These are phyloP conservation scores for Drosophila falleni DNA, from an alignment of 2,888 invertebrate genomes.

Conservation along the genomic window DNA sequence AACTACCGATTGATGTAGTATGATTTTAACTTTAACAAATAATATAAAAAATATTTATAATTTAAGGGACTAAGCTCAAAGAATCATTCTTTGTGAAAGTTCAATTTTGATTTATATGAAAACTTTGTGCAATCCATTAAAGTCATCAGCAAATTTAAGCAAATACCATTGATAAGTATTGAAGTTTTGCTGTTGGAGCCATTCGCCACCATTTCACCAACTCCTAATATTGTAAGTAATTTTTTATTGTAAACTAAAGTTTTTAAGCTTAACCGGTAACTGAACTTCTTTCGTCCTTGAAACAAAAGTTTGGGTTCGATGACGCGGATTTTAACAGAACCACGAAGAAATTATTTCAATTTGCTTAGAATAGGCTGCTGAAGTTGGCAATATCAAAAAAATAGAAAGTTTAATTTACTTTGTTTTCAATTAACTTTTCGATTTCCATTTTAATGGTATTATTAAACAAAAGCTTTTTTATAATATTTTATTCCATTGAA, in stretches of 20 bases:
- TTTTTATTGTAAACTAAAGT: too few relatives aligned
- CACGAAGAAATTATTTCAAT: background rate
- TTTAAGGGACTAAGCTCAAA: conserved; percentile 2
- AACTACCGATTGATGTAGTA: conserved; percentile 49
- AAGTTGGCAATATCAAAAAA: background rate
- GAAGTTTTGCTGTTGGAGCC: background rate
- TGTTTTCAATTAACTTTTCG: background rate
- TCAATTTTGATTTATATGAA: background rate
- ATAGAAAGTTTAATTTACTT: background rate
- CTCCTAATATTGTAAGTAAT: background rate
- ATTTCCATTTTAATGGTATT: too few relatives aligned
- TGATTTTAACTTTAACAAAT: background rate
- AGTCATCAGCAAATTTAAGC: background rate
- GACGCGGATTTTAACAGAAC: background rate
- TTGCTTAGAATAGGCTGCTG: background rate
- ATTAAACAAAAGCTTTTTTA: too few relatives aligned
- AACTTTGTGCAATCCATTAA: conserved; percentile 17
- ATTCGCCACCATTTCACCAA: background rate
- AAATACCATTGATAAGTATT: background rate
- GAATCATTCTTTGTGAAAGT: background rate
- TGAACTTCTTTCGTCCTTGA: background rate
- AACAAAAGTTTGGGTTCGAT: background rate
- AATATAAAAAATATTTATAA: background rate
- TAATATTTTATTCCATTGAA: too few relatives aligned
- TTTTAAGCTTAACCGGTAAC: too few relatives aligned